These are phyloP conservation scores for Acinonyx jubatus DNA, from an alignment of 2,113 vertebrate species.

Conservation along the genomic window DNA sequence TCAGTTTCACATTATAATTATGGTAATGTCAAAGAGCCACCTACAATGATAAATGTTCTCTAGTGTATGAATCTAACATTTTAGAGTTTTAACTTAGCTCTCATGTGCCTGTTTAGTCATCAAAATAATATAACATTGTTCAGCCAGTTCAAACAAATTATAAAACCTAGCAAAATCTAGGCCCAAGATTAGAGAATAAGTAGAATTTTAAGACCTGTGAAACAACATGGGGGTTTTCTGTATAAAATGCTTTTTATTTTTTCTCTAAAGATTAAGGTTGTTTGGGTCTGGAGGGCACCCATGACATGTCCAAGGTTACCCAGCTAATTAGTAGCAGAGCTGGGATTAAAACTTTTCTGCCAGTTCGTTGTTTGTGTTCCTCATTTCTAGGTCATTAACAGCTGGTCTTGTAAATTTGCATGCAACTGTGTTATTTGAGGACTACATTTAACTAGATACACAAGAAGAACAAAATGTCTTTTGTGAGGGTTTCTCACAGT, in stretches of 20 bases:
- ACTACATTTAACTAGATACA: neutral
- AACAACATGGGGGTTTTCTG: neutral
- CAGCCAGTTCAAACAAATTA: neutral
- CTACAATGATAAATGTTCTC: constrained; percentile 42
- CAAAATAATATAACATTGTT: constrained; percentile 25
- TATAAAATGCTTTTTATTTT: neutral
- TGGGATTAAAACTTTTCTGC: neutral
- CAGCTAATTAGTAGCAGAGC: neutral
- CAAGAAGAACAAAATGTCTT: constrained; percentile 23
- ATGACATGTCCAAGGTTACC: neutral
- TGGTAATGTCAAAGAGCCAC: constrained; percentile 18
- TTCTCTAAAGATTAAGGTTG: neutral
- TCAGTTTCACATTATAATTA: constrained; percentile 55
- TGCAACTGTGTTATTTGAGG: neutral
- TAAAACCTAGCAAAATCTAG: neutral
- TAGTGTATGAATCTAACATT: constrained; percentile 30
- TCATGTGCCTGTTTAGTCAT: neutral
- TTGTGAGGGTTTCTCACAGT: neutral
- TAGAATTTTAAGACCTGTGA: constrained; percentile 9
- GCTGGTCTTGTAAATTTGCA: neutral
- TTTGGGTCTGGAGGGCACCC: neutral
- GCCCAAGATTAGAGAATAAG: neutral
- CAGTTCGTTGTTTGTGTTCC: neutral
- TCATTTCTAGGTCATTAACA: constrained; percentile 20
- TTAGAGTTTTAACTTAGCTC: constrained; percentile 33